Base-by-base conservation (phyloP, 30 jellyfish, hydroid and myxozoan species). In the Sanderia malayensis region DNA sequence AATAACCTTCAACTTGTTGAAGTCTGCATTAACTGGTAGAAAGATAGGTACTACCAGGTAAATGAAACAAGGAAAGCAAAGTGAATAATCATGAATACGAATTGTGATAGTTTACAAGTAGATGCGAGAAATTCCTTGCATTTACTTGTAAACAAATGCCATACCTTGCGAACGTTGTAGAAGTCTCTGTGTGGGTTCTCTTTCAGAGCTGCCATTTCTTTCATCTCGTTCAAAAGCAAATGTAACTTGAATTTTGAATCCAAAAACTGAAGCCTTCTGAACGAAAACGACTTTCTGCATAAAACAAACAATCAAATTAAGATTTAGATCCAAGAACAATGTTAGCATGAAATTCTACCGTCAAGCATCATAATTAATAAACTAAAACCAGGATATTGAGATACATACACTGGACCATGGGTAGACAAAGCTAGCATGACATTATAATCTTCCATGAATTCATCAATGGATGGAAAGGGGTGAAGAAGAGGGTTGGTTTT, bases 361-460 rank as follows among this genome's bases (percentile, higher is more conserved):
- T 41, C 11, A 15, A 19, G 15, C n/a, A 44, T 0, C 13, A 49
- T 15, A 45, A 19, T 10, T 4, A 4, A 32, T 67, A n/a, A n/a
- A n/a, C n/a, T n/a, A n/a, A n/a, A n/a, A n/a, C n/a, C n/a, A n/a
- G n/a, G n/a, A n/a, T n/a, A n/a, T n/a, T n/a, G n/a, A n/a, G n/a
- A n/a, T n/a, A n/a, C 97, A 19, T 85, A 92, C 99, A 92, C 96
- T 27, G 99, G 99, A 25, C 99, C 99, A 79, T 92, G 99, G 9
- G 91, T 79, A 62, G 99, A 80, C 72, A 92, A 55, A 28, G 96
- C 95, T 44, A 92, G 72, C 11, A 92, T 65, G 26, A 92, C 90
- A 61, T 85, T 92, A 58, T 92, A 96, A 68, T 92, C 99, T 27
- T 92, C 99, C 96, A 92, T 73, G 60, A 84, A 92, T 47, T 92